Conservation (phyloP, 2,888 invertebrate species). For the Digitonthophagus gazella region DNA sequence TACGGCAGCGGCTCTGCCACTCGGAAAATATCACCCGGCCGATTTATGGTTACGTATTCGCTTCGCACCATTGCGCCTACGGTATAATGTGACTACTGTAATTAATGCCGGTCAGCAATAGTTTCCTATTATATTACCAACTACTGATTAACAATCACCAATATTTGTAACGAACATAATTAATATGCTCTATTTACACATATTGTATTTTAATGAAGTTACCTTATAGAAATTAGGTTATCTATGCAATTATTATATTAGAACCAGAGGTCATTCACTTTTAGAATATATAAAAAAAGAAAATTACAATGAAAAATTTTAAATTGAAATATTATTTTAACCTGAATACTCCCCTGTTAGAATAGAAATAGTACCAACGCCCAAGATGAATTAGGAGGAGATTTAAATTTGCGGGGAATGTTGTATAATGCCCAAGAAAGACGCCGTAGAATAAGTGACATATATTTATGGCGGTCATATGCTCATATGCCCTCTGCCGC, state of each 20-base stretch:
- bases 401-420: conserved; percentile 47
- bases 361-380: too few species aligned
- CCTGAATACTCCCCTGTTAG: too few species aligned
- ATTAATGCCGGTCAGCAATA: neutral
- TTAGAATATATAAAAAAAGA: too few species aligned
- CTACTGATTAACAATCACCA: neutral
- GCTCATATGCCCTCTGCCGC: conserved; percentile 40
- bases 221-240: neutral
- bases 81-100: neutral
- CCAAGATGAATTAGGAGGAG: conserved; percentile 34
- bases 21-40: conserved; percentile 8
- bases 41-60: conserved; percentile 9
- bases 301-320: too few species aligned
- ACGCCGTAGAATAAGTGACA: conserved; percentile 45
- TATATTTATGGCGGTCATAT: conserved; percentile 50
- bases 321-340: too few species aligned
- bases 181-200: neutral
- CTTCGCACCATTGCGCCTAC: conserved; percentile 5
- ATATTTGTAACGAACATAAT: neutral
- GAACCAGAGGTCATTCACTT: too few species aligned
- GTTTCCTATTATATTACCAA: neutral
- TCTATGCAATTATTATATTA: neutral
- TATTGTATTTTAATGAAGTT: neutral
- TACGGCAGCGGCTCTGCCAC: conserved; percentile 7
- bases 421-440: conserved; percentile 43